Conservation (phyloP, 2,797 vertebrate genomes). For the Hippoglossus hippoglossus region DNA sequence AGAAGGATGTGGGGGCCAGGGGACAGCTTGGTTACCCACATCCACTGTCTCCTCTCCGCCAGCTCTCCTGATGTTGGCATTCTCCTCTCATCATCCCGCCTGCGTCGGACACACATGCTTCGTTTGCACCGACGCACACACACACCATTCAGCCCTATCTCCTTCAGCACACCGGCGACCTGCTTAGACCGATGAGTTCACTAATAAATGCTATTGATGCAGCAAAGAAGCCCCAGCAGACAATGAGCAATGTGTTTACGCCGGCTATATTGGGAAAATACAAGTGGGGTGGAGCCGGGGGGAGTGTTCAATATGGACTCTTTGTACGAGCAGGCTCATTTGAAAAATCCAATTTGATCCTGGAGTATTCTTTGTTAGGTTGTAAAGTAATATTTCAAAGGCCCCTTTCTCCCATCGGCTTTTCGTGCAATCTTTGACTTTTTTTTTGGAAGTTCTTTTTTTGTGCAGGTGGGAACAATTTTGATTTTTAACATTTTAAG, state of each 20-base stretch:
- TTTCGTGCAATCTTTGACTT: slow-evolving; percentile 36
- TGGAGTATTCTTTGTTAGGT: slow-evolving; percentile 64
- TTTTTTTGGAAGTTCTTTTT: slow-evolving; percentile 31
- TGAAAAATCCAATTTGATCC: slow-evolving; percentile 76
- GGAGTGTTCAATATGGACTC: slow-evolving; percentile 46
- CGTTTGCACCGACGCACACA: slow-evolving; percentile 35
- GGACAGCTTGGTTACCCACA: slow-evolving; percentile 60
- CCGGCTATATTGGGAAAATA: slow-evolving; percentile 48
- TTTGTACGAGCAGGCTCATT: slow-evolving; percentile 67
- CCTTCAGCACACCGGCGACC: slow-evolving; percentile 51
- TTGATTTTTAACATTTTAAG: slow-evolving; percentile 13
- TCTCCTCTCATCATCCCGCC: slow-evolving; percentile 52
- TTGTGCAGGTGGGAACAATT: slow-evolving; percentile 15
- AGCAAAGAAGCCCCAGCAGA: slow-evolving; percentile 39
- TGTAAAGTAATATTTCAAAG: slow-evolving; percentile 70
- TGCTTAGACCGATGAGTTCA: slow-evolving; percentile 62
- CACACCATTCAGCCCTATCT: slow-evolving; percentile 39
- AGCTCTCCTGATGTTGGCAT: slow-evolving; percentile 56
- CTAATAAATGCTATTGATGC: slow-evolving; percentile 76
- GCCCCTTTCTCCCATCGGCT: slow-evolving; percentile 25
- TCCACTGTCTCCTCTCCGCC: slow-evolving; percentile 34
- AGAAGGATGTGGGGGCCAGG: slow-evolving; percentile 60
- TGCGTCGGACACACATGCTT: slow-evolving; percentile 46
- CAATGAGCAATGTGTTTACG: slow-evolving; percentile 53
- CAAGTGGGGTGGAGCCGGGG: slow-evolving; percentile 28